Base-by-base conservation (phyloP, 2,888 invertebrate species). In the Ectemnius continuus region DNA sequence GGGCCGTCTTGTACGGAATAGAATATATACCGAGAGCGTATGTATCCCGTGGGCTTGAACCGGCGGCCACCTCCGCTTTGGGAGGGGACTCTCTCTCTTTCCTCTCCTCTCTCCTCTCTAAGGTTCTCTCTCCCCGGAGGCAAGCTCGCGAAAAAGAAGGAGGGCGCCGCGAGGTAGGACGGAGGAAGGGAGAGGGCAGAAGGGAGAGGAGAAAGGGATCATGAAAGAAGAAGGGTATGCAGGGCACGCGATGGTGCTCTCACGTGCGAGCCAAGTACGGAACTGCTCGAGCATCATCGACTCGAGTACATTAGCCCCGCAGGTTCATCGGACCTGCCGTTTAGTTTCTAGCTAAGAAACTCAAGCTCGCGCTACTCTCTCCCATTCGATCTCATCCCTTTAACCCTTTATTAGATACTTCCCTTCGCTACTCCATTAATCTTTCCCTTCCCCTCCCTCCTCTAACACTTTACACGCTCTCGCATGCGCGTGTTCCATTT, bases 161-260 rank as follows among this genome's bases (percentile, higher is more conserved):
- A 65, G 69, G 67, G 61, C 8, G 36, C 36, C 36, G 8, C 36
- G 36, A 4, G n/a, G n/a, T n/a, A n/a, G n/a, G n/a, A n/a, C n/a
- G n/a, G 6, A 11, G 6, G 36, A 11, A 5, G 57, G 65, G 75
- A 69, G 68, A 64, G 77, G 78, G 74, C 78, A 79, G n/a, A n/a
- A 77, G 83, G 47, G 6, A 61, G 59, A 46, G 52, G 64, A 69
- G 77, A 70, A 67, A 75, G 81, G 71, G 64, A 62, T 52, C 66
- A 72, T 47, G 75, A 74, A 63, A 79, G 79, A 77, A 80, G 84
- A 81, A 85, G 84, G 84, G 86, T 85, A 85, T 85, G 87, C 86
- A 85, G 88, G 87, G 84, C 87, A 87, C 88, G 87, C 88, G 89
- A 88, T 87, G 85, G 83, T 81, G 83, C 87, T 88, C 87, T 88